Evolutionary conservation across 1,140 invertebrate species (phyloP).

Genomic region (Portunus trituberculatus): DNA sequence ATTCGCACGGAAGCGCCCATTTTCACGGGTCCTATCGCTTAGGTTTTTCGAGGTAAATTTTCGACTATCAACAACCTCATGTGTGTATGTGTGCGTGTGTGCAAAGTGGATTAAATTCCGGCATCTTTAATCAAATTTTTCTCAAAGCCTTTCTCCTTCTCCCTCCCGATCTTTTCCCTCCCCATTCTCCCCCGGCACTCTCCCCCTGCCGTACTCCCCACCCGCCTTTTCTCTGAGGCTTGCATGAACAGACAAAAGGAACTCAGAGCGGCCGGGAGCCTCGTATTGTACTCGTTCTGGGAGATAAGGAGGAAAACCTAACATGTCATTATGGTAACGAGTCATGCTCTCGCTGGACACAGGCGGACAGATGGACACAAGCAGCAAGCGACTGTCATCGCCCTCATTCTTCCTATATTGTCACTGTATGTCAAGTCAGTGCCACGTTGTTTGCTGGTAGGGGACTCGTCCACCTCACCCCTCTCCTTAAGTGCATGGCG

Average conservation of each 20-base stretch:
- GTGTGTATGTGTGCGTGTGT: slow-evolving; percentile 5
- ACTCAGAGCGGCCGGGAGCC: background rate
- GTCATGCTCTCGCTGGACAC: slow-evolving; percentile 7
- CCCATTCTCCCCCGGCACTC: background rate
- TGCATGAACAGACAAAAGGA: slow-evolving; percentile 14
- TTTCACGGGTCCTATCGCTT: background rate
- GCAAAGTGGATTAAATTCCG: background rate
- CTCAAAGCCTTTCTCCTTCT: background rate
- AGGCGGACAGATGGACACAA: background rate
- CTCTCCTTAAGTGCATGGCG: background rate
- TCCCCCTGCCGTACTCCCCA: background rate
- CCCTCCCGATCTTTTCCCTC: background rate
- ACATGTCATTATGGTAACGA: slow-evolving; percentile 36
- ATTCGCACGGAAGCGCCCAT: background rate
- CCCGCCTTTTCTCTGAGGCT: slow-evolving; percentile 2
- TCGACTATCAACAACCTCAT: background rate
- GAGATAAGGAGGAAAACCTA: background rate
- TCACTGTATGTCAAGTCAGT: background rate
- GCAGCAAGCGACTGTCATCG: background rate
- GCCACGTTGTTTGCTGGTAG: background rate
- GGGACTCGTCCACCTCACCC: background rate
- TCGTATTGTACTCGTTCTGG: slow-evolving; percentile 21
- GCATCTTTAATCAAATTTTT: slow-evolving; percentile 22
- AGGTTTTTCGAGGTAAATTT: background rate
- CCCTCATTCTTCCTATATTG: background rate